Conservation (phyloP, 1,140 invertebrate species). For the Drosophila ananassae region DNA sequence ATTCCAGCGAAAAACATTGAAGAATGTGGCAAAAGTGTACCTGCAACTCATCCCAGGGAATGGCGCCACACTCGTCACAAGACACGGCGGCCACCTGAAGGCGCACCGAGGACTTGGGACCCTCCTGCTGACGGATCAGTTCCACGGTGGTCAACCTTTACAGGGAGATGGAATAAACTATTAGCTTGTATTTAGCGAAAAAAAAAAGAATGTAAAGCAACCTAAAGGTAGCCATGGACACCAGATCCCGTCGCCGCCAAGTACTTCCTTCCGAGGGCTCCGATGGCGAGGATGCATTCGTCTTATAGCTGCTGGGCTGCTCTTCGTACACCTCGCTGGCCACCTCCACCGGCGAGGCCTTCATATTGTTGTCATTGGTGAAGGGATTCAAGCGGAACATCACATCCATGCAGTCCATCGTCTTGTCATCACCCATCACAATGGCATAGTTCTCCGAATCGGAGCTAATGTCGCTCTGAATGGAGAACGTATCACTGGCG, state of each 20-base stretch:
- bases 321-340: conserved; percentile 94
- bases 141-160: conserved; percentile 91
- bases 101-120: conserved; percentile 89
- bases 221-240: conserved; percentile 85
- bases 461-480: conserved; percentile 91
- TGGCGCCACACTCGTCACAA: conserved; percentile 92
- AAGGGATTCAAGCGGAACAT: conserved; percentile 86
- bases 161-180: background rate
- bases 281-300: conserved; percentile 89
- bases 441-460: conserved; percentile 92
- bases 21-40: conserved; percentile 84
- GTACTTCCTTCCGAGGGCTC: conserved; percentile 92
- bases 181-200: background rate
- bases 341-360: conserved; percentile 88
- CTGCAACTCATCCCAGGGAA: conserved; percentile 97
- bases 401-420: conserved; percentile 87
- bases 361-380: conserved; percentile 83
- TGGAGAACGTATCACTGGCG: conserved; percentile 88
- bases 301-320: conserved; percentile 86
- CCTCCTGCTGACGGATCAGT: conserved; percentile 91
- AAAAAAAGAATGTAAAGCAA: conserved; percentile 16
- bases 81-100: conserved; percentile 90
- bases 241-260: conserved; percentile 90
- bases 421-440: conserved; percentile 87
- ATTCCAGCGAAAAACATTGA: conserved; percentile 14